Base-by-base conservation (phyloP, 2,797 vertebrate species). In the Dendrocincla tyrannina region DNA sequence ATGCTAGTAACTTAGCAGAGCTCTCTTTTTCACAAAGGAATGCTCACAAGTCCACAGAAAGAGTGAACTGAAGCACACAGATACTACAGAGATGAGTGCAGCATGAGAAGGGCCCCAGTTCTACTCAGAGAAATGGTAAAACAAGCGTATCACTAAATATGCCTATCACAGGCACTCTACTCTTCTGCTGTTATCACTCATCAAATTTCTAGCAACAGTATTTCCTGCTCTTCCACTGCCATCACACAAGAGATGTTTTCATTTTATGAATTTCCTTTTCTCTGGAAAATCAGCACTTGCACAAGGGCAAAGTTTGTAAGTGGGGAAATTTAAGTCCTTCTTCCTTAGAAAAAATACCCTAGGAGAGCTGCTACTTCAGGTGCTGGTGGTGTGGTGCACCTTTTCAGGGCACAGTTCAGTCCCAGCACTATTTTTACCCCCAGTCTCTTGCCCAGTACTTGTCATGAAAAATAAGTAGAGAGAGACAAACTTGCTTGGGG, bases 91-190 rank as follows among this genome's bases (percentile, higher is more conserved):
- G 27, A 55, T 53, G 60, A 94, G 41, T 5, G 3, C 1, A 13
- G 15, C 5, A 11, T 13, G n/a, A 59, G 17, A 32, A 66, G 32
- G 2, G 2, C 10, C 41, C 49, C 37, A 60, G 44, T 60, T 91
- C 41, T 2, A 0, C 24, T 53, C 6, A 0, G 27, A 17, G 4
- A 58, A 83, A 32, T 13, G 12, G 15, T 35, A 44, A 85, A 89
- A 60, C 8, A 27, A 55, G 11, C 0, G 0, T 17, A 19, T 23
- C 47, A 6, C 55, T 4, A 1, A 62, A 30, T 8, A 59, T 0
- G 0, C 28, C 17, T 27, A 2, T 17, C 37, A 27, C 41, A 67
- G 55, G 24, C 22, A 46, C 28, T 58, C 19, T 35, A 3, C 30
- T 69, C 37, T 42, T 63, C 27, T 46, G 27, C 28, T 49, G 33